Conservation (phyloP, 2,888 invertebrate genomes). For the Plebejus argus region DNA sequence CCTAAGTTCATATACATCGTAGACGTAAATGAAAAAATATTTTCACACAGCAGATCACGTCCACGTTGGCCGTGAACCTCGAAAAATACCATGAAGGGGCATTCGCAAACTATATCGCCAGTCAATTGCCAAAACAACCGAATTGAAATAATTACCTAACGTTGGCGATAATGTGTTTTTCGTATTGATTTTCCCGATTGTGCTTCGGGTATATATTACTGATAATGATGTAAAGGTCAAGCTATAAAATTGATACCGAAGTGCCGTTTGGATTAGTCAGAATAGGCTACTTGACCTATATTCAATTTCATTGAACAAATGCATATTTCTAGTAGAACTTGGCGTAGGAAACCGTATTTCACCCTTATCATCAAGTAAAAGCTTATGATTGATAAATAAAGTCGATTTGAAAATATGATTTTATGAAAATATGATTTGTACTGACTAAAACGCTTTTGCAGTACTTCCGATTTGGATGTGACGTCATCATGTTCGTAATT, state of each 20-base stretch:
- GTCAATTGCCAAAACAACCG: neutral
- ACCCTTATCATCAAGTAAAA: too few relatives aligned
- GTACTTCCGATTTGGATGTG: too few relatives aligned
- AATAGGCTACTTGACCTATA: too few relatives aligned
- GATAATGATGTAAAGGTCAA: slow-evolving; percentile 23
- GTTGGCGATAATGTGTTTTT: slow-evolving; percentile 2
- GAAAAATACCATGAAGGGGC: neutral
- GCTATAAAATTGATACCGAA: slow-evolving; percentile 20
- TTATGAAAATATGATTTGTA: too few relatives aligned
- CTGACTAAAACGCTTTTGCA: too few relatives aligned
- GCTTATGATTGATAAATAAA: too few relatives aligned
- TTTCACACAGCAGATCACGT: neutral
- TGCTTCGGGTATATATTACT: neutral
- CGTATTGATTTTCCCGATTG: slow-evolving; percentile 17
- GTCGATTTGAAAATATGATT: too few relatives aligned
- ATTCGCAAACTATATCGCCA: neutral
- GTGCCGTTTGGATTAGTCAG: slow-evolving; percentile 31
- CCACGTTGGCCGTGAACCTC: neutral
- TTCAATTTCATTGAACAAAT: too few relatives aligned
- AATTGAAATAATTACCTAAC: neutral
- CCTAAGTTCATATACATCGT: neutral
- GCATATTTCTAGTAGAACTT: too few relatives aligned
- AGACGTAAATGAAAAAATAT: neutral
- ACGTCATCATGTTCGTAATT: too few relatives aligned
- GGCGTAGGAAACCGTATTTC: too few relatives aligned